Evolutionary conservation across 2,113 vertebrate species (phyloP).

Genomic region (Trematomus loennbergii): DNA sequence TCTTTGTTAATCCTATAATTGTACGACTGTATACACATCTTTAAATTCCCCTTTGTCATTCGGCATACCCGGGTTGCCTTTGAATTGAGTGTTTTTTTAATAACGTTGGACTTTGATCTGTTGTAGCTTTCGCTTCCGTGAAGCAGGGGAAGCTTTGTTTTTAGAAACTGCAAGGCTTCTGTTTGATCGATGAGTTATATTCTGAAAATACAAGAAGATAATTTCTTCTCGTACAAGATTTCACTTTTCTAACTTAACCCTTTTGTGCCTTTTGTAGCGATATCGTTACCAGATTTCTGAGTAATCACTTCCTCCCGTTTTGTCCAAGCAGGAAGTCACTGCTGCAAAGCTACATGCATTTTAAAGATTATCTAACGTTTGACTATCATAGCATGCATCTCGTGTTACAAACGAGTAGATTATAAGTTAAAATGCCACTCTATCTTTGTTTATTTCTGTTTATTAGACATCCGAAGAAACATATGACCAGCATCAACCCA

Average conservation of each 20-base stretch:
- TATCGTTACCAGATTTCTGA: neutral
- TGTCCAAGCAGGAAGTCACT: neutral
- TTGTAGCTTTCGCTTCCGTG: neutral
- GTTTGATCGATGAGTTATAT: neutral
- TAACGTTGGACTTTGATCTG: conserved; percentile 6
- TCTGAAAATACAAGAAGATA: neutral
- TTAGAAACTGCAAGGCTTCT: neutral
- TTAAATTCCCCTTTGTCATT: neutral
- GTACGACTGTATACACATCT: accelerated
- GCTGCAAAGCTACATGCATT: neutral
- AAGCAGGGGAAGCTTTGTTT: neutral
- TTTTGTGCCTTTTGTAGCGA: neutral
- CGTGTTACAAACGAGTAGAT: neutral
- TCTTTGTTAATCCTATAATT: accelerated
- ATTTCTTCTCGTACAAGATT: neutral
- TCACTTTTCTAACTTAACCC: neutral
- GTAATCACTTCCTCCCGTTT: neutral
- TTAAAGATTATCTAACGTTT: neutral
- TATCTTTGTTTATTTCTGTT: neutral
- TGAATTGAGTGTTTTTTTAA: neutral
- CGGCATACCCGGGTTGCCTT: neutral
- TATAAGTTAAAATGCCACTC: neutral
- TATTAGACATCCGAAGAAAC: neutral
- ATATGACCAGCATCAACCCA: neutral
- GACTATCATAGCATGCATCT: neutral